Evolutionary conservation across 2,797 vertebrate species (phyloP).

Genomic region (Martes flavigula): DNA sequence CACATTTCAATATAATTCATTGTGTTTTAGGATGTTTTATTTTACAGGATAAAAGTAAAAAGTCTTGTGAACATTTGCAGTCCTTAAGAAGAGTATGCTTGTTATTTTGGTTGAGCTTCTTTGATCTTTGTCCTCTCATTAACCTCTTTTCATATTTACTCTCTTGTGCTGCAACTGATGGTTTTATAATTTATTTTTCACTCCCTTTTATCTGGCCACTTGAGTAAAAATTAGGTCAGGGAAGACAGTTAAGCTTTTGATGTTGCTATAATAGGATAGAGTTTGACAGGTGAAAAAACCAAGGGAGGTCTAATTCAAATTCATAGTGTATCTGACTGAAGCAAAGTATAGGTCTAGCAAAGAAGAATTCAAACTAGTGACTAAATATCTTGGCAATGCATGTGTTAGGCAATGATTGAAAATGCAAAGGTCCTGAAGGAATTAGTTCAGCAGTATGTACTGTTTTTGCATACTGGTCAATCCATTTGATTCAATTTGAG

Average conservation of each 20-base stretch:
- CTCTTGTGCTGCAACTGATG: constrained; percentile 23
- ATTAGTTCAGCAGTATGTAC: neutral
- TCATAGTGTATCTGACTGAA: constrained; percentile 42
- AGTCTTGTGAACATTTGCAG: constrained; percentile 46
- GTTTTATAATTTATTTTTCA: constrained; percentile 73
- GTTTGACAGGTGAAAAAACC: constrained; percentile 69
- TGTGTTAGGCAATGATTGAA: neutral
- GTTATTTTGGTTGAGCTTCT: constrained; percentile 40
- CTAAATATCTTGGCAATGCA: constrained; percentile 41
- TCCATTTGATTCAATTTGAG: neutral
- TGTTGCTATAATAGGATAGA: constrained; percentile 60
- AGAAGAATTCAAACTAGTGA: constrained; percentile 62
- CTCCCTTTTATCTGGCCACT: constrained; percentile 54
- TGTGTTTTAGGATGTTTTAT: constrained; percentile 19
- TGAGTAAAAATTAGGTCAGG: constrained; percentile 68
- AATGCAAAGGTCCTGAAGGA: neutral
- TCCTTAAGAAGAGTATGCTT: constrained; percentile 47
- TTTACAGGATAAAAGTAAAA: constrained; percentile 55
- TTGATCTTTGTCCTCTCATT: constrained; percentile 72
- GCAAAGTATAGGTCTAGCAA: constrained; percentile 40
- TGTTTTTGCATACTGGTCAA: neutral
- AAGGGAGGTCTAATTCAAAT: constrained; percentile 62
- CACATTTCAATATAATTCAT: constrained; percentile 32
- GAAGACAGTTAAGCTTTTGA: constrained; percentile 69
- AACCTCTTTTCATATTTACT: constrained; percentile 70